Percentiles rank a stretch among this genome's conserved stretches.
phyloP scores from a whole-genome alignment of 1,140 invertebrate species.

The Aphelinus atriplicis region DNA sequence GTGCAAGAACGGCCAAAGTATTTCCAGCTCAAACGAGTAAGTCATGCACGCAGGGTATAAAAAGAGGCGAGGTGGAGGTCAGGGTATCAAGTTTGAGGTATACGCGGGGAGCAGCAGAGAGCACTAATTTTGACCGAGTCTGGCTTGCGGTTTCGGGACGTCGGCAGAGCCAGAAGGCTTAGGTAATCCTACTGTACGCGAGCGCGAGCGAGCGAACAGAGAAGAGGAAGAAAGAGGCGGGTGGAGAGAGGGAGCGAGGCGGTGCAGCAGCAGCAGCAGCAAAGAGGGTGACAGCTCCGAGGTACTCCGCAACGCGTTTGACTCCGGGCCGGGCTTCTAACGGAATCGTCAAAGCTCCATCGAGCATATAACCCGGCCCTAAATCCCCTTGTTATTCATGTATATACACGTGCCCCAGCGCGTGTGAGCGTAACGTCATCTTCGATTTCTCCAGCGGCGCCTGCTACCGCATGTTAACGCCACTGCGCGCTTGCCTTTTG shows the following conservation, averaged over 20 bases:
- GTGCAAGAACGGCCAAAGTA: too few species aligned
- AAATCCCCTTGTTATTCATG: constrained; percentile 55
- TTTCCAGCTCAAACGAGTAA: too few species aligned
- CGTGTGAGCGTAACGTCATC: constrained; percentile 23
- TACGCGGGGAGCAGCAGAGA: constrained; percentile 43
- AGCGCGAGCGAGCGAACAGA: constrained; percentile 44
- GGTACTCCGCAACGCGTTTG: constrained; percentile 41
- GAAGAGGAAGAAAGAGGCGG: constrained; percentile 24
- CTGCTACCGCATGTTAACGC: background rate
- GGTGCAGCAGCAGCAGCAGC: constrained; percentile 16
- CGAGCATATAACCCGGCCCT: constrained; percentile 52
- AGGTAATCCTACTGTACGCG: constrained; percentile 59
- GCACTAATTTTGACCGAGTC: constrained; percentile 60
- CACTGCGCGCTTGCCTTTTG: background rate
- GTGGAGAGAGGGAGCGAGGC: background rate
- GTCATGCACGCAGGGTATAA: too few species aligned
- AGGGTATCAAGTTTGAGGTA: constrained; percentile 17
- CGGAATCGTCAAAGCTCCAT: constrained; percentile 64
- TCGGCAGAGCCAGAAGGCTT: constrained; percentile 55
- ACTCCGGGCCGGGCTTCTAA: constrained; percentile 55
- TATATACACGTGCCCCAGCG: background rate
- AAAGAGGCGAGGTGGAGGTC: too few species aligned
- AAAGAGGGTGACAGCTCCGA: constrained; percentile 48
- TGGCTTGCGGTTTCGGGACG: constrained; percentile 57
- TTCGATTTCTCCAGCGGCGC: background rate